Percentiles rank a stretch among this genome's conserved stretches.
Conservation (phyloP, 2,797 vertebrate species). For the Artibeus lituratus region DNA sequence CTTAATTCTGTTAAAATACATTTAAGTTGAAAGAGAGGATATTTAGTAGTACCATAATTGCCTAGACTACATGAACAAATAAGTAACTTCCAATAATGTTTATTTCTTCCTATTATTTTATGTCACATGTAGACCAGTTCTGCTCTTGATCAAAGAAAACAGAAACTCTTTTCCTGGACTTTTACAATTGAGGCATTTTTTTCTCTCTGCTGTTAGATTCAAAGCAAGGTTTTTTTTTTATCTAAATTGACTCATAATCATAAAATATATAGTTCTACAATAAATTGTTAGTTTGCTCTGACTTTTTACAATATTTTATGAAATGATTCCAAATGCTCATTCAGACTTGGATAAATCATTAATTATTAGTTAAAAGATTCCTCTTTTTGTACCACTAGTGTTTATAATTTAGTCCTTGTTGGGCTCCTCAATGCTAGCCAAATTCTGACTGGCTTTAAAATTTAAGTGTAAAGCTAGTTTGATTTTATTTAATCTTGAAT, state of each 20-base stretch:
- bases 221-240: neutral
- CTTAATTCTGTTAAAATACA: neutral
- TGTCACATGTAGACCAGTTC: neutral
- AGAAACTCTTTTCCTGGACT: neutral
- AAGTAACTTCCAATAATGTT: neutral
- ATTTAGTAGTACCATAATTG: constrained; percentile 47
- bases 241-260: constrained; percentile 22
- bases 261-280: constrained; percentile 11
- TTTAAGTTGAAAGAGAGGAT: neutral
- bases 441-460: constrained; percentile 65
- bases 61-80: constrained; percentile 41
- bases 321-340: neutral
- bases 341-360: constrained; percentile 25
- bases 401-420: constrained; percentile 2
- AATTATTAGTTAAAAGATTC: constrained; percentile 15
- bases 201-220: neutral
- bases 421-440: constrained; percentile 40
- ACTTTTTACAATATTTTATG: neutral
- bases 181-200: neutral
- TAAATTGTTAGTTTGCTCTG: neutral
- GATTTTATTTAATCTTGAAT: constrained; percentile 80
- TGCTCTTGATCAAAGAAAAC: constrained; percentile 2
- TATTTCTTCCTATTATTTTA: neutral
- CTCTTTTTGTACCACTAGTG: neutral
- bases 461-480: constrained; percentile 70